These are phyloP conservation scores for Epiblema foenella DNA, from an alignment of 2,888 invertebrate species.

Conservation along the genomic window DNA sequence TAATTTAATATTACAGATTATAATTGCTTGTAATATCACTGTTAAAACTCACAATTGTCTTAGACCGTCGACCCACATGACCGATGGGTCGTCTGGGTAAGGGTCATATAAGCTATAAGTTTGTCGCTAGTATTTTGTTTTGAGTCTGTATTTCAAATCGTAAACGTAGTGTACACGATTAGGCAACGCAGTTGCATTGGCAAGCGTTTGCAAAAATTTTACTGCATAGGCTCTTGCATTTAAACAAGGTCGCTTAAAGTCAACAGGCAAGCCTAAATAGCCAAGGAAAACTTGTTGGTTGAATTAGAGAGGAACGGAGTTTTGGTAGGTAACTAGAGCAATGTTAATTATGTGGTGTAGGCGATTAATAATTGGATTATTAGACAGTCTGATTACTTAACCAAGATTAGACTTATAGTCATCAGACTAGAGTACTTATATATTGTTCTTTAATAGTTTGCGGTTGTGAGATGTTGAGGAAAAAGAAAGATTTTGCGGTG, in stretches of 20 bases:
- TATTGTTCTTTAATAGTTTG: slow-evolving; percentile 34
- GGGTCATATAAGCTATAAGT: too few relatives aligned
- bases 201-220: slow-evolving; percentile 43
- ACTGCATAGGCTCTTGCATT: slow-evolving; percentile 44
- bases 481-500: slow-evolving; percentile 33
- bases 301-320: slow-evolving; percentile 47
- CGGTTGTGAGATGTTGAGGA: slow-evolving; percentile 25
- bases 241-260: slow-evolving; percentile 51
- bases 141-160: background rate
- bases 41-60: too few relatives aligned
- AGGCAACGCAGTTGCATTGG: slow-evolving; percentile 38
- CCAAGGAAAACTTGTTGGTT: slow-evolving; percentile 56
- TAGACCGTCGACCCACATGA: too few relatives aligned
- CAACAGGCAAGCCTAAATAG: slow-evolving; percentile 54
- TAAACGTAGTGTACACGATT: slow-evolving; percentile 22
- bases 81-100: too few relatives aligned
- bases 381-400: slow-evolving; percentile 10
- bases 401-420: background rate
- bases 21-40: too few relatives aligned
- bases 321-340: slow-evolving; percentile 43
- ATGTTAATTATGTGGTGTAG: slow-evolving; percentile 44
- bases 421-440: slow-evolving; percentile 1
- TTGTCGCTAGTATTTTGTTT: background rate
- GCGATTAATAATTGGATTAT: slow-evolving; percentile 37
- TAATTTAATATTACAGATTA: too few relatives aligned